Base-by-base conservation (phyloP, 2,888 invertebrate genomes). In the Habrosyne pyritoides region DNA sequence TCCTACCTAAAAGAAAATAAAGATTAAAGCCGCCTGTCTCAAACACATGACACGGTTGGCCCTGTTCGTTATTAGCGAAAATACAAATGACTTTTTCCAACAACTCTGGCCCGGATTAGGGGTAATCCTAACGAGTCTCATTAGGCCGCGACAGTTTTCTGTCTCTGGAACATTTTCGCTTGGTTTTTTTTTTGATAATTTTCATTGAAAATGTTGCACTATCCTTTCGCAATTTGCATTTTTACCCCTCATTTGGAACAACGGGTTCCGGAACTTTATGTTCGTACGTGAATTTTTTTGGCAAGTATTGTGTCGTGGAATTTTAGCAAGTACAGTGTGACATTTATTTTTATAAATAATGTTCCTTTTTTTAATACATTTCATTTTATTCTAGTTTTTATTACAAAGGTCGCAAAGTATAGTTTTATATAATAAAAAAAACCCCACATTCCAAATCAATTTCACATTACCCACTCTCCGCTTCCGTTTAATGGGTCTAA, bases 51-150 rank as follows among this genome's bases (percentile, higher is more conserved):
- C 33, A 26, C 47, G 59, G 56, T 24, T 3, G 49, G 1, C 2
- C 24, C 33, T 63, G 66, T 63, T 55, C 30, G 55, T 47, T 62
- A 59, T 50, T 59, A 62, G 46, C 54, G 53, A 50, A 64, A 18
- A 61, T 63, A 62, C 65, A 62, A 64, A 66, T 68, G 61, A 61
- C 67, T 66, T 73, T 73, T 67, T 68, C 61, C 55, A 59, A 58
- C 36, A 14, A 42, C 36, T 33, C 33, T 42, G 60, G 58, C 57
- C 53, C 46, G 67, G 70, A 77, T 77, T 75, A 79, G 69, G 71
- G 69, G 67, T 56, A 66, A 63, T 66, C 71, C 69, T 76, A 79
- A 79, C 73, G 75, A 77, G 69, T 36, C 79, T 80, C 81, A 79
- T 81, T 81, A 80, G 74, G 55, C 28, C 28, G 18, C 18, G 26